phyloP scores from a whole-genome alignment of 2,113 vertebrate species.

The Calonectris borealis region DNA sequence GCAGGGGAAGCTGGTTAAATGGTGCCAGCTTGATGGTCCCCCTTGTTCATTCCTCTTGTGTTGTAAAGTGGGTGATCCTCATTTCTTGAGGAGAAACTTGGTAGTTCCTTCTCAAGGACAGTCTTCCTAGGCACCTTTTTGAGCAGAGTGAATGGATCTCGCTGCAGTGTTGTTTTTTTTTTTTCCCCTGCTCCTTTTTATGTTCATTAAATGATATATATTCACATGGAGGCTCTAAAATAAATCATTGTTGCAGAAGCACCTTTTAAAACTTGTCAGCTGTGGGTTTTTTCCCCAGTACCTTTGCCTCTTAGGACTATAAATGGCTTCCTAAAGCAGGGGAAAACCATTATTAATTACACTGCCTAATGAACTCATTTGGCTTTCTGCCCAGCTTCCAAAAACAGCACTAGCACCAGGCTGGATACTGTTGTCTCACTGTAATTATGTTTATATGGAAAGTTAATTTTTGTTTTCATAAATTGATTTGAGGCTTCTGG shows the following conservation, averaged over 20 bases:
- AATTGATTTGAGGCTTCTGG: constrained; percentile 78
- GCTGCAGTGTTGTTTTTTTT: not conserved
- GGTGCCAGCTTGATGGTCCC: not conserved
- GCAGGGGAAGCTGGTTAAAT: not conserved
- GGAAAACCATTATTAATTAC: constrained; percentile 75
- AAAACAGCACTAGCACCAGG: constrained; percentile 63
- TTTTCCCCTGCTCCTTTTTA: not conserved
- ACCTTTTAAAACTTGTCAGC: constrained; percentile 58
- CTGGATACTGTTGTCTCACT: constrained; percentile 71
- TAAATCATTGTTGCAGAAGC: not conserved
- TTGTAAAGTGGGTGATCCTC: not conserved
- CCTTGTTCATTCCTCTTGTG: not conserved
- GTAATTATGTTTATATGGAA: constrained; percentile 79
- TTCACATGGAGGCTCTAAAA: not conserved
- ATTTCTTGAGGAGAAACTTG: not conserved
- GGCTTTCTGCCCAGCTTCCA: constrained; percentile 74
- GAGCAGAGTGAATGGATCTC: not conserved
- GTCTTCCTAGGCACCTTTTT: not conserved
- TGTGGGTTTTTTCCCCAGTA: constrained; percentile 30
- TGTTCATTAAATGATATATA: not conserved
- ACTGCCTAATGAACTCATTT: constrained; percentile 77
- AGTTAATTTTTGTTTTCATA: constrained; percentile 80
- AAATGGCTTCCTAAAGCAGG: constrained; percentile 69
- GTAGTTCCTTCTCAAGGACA: not conserved
- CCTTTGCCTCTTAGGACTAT: constrained; percentile 60